Percentiles rank a stretch among this genome's conserved stretches.
phyloP scores from a whole-genome alignment of 2,888 invertebrate genomes.

The Lycaena phlaeas region DNA sequence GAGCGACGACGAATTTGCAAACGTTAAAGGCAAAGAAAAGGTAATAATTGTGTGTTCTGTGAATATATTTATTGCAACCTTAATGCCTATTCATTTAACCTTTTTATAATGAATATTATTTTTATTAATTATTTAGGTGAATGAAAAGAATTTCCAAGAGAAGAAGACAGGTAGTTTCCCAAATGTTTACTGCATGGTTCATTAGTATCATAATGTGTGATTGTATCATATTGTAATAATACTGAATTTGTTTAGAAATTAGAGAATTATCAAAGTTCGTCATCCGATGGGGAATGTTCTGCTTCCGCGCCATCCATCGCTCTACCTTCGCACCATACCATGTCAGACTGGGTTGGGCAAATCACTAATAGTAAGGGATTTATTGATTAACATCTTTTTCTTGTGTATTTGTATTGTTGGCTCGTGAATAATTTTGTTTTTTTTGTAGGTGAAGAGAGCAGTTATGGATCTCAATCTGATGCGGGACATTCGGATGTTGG shows the following conservation, averaged over 20 bases:
- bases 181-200: slow-evolving; percentile 3
- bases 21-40: slow-evolving; percentile 48
- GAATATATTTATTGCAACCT: slow-evolving; percentile 12
- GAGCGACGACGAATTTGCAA: slow-evolving; percentile 48
- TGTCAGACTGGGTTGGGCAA: slow-evolving; percentile 90
- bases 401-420: not conserved
- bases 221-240: slow-evolving; percentile 10
- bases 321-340: slow-evolving; percentile 67
- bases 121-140: not conserved
- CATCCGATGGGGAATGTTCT: slow-evolving; percentile 78
- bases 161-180: slow-evolving; percentile 31
- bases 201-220: not conserved
- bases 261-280: slow-evolving; percentile 64
- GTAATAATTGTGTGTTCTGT: slow-evolving; percentile 26
- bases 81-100: too few relatives aligned
- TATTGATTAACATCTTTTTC: not conserved
- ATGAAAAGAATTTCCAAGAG: not conserved
- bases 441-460: slow-evolving; percentile 79
- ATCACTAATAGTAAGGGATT: slow-evolving; percentile 83
- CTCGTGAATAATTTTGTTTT: too few relatives aligned
- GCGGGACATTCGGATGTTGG: slow-evolving; percentile 72
- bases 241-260: slow-evolving; percentile 48
- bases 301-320: slow-evolving; percentile 75
- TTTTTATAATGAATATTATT: not conserved
- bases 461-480: slow-evolving; percentile 85